Conservation (phyloP, 2,797 vertebrate species). For the Sebastes oblongus region DNA sequence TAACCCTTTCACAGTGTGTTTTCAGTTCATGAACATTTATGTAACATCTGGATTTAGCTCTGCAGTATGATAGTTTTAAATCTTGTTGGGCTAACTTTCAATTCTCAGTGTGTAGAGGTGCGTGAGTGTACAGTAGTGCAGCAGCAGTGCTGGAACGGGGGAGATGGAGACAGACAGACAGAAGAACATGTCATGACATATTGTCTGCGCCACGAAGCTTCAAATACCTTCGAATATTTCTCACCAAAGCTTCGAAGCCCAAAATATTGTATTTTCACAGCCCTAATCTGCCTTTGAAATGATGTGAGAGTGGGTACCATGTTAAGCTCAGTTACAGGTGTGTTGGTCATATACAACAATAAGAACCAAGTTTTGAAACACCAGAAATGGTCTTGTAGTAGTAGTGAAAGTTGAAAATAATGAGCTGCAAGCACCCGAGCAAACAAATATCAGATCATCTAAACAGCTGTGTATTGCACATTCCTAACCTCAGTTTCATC, state of each 20-base stretch:
- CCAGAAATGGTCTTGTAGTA: background rate
- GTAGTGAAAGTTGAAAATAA: background rate
- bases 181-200: too few relatives aligned
- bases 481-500: conserved; percentile 36
- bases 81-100: background rate
- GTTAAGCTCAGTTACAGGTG: background rate
- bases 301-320: background rate
- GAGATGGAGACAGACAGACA: too few relatives aligned
- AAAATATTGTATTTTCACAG: too few relatives aligned
- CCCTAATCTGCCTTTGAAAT: too few relatives aligned
- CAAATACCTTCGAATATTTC: fast-evolving
- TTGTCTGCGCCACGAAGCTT: too few relatives aligned
- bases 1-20: too few relatives aligned
- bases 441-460: background rate
- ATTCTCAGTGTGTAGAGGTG: background rate
- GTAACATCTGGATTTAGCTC: too few relatives aligned
- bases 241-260: too few relatives aligned
- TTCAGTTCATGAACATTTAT: too few relatives aligned
- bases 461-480: conserved; percentile 26
- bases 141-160: too few relatives aligned
- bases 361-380: background rate
- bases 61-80: background rate
- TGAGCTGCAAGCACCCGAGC: background rate
- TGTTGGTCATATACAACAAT: background rate
- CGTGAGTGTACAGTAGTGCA: too few relatives aligned